Percentiles rank a stretch among this genome's conserved stretches.
Conservation (phyloP, 2,113 vertebrate species). For the Nipponia nippon region DNA sequence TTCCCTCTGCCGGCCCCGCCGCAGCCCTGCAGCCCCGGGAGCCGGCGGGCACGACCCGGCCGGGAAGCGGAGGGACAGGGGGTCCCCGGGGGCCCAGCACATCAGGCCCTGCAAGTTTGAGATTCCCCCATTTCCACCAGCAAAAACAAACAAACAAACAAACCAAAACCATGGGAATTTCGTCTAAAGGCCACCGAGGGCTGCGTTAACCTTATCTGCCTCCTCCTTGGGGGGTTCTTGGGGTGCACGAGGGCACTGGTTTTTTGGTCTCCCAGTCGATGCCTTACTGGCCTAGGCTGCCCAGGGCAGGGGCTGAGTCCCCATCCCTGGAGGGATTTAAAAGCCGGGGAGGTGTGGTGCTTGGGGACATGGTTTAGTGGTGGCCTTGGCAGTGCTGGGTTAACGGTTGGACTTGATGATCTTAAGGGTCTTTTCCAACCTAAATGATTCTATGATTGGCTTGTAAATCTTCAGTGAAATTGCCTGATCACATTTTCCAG, state of each 20-base stretch:
- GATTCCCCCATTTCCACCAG: not conserved
- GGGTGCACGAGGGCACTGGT: accelerated
- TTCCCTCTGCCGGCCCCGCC: not conserved
- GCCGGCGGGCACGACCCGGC: not conserved
- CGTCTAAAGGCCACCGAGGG: not conserved
- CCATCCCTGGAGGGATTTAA: no score
- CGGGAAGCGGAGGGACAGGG: not conserved
- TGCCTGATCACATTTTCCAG: not conserved
- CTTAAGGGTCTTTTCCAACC: no score
- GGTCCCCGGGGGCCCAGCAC: accelerated
- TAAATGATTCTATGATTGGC: no score
- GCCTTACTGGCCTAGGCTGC: no score
- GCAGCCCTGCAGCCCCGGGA: not conserved
- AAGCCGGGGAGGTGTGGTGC: no score
- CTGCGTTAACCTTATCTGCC: not conserved
- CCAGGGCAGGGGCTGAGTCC: no score
- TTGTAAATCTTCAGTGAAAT: not conserved
- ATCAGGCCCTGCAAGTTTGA: not conserved
- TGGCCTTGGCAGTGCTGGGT: no score
- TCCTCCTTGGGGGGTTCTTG: not conserved
- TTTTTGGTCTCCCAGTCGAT: not conserved
- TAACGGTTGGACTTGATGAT: no score
- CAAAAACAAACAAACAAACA: not conserved
- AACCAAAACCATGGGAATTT: not conserved
- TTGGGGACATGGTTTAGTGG: no score